Percentiles rank a stretch among this genome's conserved stretches.
These are phyloP conservation scores for Clusia tigrina DNA, from an alignment of 2,888 invertebrate species.

Conservation along the genomic window DNA sequence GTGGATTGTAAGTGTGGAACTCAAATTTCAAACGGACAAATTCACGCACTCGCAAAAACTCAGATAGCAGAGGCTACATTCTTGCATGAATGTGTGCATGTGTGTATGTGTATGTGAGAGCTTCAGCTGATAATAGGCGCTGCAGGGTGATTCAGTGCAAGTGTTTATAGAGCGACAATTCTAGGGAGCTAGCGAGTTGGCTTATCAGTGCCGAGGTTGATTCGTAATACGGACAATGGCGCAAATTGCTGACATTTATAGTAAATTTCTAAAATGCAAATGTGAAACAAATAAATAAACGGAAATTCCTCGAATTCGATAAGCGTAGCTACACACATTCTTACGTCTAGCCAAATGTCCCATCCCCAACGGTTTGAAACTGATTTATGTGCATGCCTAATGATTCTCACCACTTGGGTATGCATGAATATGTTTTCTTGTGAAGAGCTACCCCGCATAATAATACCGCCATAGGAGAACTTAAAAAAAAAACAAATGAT, in stretches of 20 bases:
- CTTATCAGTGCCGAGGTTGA: background rate
- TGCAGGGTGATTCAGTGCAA: background rate
- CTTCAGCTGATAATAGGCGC: background rate
- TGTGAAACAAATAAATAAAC: background rate
- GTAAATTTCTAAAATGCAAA: too few species aligned
- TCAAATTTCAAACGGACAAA: background rate
- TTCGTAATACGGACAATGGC: background rate
- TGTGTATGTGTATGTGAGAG: conserved; percentile 1
- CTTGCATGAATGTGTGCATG: background rate
- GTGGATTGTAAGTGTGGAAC: too few species aligned
- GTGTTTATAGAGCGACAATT: background rate
- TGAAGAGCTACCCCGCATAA: background rate
- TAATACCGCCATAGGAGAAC: background rate
- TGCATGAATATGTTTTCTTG: background rate
- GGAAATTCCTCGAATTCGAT: background rate
- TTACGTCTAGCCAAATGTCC: background rate
- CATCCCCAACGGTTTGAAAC: background rate
- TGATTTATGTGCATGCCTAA: conserved; percentile 24
- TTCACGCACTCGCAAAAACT: background rate
- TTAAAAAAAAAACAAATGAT: background rate
- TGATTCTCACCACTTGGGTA: conserved; percentile 21
- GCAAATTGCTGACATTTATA: too few species aligned
- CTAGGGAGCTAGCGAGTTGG: background rate
- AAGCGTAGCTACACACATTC: background rate
- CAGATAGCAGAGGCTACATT: too few species aligned